phyloP scores from a whole-genome alignment of 53 echinoderm and acorn worm genomes.

The Luidia sarsii region DNA sequence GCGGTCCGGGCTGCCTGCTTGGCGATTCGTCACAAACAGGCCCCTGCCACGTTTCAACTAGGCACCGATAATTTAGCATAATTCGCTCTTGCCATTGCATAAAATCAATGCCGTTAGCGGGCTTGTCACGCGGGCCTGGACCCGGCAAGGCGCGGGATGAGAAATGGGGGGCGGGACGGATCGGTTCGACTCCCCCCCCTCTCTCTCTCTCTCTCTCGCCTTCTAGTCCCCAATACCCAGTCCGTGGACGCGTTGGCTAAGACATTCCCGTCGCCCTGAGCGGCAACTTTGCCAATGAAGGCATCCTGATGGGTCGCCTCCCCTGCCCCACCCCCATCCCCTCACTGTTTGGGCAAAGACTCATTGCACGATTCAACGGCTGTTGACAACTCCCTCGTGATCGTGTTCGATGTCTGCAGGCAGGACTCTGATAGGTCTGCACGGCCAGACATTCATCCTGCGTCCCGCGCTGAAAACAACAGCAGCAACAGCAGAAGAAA shows the following conservation, averaged over 20 bases:
- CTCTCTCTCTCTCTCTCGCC: background rate
- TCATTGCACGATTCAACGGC: background rate
- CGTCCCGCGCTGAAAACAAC: background rate
- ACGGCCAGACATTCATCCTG: background rate
- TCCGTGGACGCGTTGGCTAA: constrained; percentile 4
- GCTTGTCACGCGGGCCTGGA: background rate
- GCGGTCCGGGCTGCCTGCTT: background rate
- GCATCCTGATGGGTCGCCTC: constrained; percentile 20
- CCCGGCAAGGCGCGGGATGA: too few species aligned
- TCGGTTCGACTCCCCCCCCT: too few species aligned
- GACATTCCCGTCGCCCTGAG: constrained; percentile 40
- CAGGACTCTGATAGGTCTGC: background rate
- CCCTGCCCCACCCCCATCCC: too few species aligned
- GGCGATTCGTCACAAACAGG: background rate
- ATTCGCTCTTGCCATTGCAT: constrained; percentile 39
- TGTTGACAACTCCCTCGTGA: background rate
- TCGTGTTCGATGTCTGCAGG: background rate
- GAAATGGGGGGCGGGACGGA: too few species aligned
- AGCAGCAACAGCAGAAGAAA: background rate
- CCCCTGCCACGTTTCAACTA: background rate
- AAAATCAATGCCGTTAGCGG: constrained; percentile 44
- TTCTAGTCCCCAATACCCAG: too few species aligned
- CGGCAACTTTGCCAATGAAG: constrained; percentile 17
- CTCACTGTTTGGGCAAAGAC: constrained; percentile 11
- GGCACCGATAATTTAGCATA: constrained; percentile 28